phyloP scores from a whole-genome alignment of 2,113 vertebrate genomes.

The Indicator indicator region DNA sequence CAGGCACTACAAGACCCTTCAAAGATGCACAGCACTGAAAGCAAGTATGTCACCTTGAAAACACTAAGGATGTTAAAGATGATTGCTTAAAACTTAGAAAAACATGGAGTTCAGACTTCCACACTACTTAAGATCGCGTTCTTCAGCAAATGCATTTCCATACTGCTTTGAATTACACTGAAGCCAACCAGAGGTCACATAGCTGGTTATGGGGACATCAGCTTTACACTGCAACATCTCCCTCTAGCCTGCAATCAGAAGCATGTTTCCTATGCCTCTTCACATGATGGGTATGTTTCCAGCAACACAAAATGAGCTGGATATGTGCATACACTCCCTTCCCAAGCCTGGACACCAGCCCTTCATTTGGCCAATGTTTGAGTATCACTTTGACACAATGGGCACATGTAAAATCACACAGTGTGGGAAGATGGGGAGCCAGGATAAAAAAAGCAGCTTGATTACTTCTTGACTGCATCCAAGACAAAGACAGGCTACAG shows the following conservation, averaged over 20 bases:
- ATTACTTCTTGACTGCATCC: not conserved
- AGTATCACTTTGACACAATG: constrained; percentile 9
- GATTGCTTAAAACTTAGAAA: not conserved
- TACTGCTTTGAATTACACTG: not conserved
- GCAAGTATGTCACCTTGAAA: not conserved
- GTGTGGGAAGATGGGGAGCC: not conserved
- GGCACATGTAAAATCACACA: not conserved
- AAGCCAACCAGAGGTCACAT: not conserved
- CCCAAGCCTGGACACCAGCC: not conserved
- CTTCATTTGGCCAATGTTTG: accelerated
- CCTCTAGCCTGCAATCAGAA: not conserved
- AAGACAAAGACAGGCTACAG: not conserved
- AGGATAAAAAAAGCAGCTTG: not conserved
- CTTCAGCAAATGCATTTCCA: not conserved
- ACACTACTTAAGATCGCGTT: not conserved
- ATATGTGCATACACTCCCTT: not conserved
- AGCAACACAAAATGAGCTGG: not conserved
- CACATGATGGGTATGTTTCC: not conserved
- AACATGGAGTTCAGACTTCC: not conserved
- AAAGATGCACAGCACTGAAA: not conserved
- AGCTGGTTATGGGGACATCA: not conserved
- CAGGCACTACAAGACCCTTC: not conserved
- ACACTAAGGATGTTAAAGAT: not conserved
- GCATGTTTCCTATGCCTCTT: not conserved
- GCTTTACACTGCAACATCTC: not conserved